These are phyloP conservation scores for Ictalurus furcatus DNA, from an alignment of 2,113 vertebrate species.

Conservation along the genomic window DNA sequence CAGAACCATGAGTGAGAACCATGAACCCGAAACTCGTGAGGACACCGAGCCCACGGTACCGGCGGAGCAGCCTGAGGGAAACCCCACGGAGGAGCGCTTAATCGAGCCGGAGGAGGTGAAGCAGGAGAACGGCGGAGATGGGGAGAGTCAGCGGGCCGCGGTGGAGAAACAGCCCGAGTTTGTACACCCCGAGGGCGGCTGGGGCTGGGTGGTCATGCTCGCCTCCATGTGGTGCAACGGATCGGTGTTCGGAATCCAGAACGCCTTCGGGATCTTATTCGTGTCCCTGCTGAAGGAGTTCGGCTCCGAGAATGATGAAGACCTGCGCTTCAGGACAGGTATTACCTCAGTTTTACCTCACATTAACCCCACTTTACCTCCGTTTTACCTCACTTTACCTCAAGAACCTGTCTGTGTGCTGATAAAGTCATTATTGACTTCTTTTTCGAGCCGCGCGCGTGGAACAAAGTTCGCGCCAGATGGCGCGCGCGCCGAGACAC, in stretches of 20 bases:
- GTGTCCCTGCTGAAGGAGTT: slow-evolving; percentile 82
- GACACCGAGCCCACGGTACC: neutral
- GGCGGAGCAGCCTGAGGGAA: slow-evolving; percentile 8
- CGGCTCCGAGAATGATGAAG: slow-evolving; percentile 71
- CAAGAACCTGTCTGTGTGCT: neutral
- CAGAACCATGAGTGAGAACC: slow-evolving; percentile 41
- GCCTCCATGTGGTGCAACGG: slow-evolving; percentile 98
- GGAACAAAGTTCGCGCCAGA: neutral
- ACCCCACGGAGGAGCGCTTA: slow-evolving; percentile 16
- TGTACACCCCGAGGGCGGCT: slow-evolving; percentile 89
- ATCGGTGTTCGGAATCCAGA: slow-evolving; percentile 96
- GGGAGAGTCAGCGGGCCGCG: neutral
- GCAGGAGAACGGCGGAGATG: slow-evolving; percentile 57
- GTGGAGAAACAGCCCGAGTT: slow-evolving; percentile 57
- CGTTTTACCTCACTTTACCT: neutral
- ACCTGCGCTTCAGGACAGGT: slow-evolving; percentile 88
- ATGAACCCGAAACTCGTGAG: slow-evolving; percentile 7
- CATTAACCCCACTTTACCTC: neutral
- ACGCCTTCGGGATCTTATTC: slow-evolving; percentile 89
- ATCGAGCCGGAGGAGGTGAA: slow-evolving; percentile 19
- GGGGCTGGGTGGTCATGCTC: slow-evolving; percentile 97
- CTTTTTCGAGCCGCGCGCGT: neutral
- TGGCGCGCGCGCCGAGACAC: neutral
- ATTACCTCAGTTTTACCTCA: neutral
- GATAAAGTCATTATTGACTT: too few species aligned